Evolutionary conservation across 2,113 vertebrate species (phyloP).

Genomic region (Synodontis membranacea): DNA sequence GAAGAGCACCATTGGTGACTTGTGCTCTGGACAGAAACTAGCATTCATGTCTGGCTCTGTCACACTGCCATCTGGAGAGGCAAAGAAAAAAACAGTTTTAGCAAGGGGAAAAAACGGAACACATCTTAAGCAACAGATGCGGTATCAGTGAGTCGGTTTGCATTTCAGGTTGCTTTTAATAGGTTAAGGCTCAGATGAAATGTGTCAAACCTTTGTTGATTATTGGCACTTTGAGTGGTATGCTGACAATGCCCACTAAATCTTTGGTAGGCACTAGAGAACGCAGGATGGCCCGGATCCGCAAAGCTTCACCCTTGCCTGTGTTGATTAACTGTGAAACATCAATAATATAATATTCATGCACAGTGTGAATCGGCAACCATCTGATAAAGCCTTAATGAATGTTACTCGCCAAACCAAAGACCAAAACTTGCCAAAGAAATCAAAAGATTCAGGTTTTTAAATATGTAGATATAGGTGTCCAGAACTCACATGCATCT

Average conservation of each 20-base stretch:
- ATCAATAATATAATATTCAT: slow-evolving; percentile 7
- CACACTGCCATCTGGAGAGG: slow-evolving; percentile 83
- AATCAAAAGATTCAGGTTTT: neutral
- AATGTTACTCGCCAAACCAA: neutral
- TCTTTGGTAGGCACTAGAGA: slow-evolving; percentile 92
- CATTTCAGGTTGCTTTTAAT: neutral
- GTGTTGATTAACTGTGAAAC: slow-evolving; percentile 88
- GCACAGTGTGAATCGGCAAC: neutral
- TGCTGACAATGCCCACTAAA: slow-evolving; percentile 94
- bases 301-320: slow-evolving; percentile 94
- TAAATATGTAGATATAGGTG: neutral
- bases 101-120: neutral
- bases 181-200: neutral
- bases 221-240: slow-evolving; percentile 88
- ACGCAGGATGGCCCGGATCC: slow-evolving; percentile 93
- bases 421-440: neutral
- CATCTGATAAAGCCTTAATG: neutral
- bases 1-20: slow-evolving; percentile 96
- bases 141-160: neutral
- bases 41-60: slow-evolving; percentile 93
- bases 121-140: neutral
- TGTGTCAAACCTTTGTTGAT: slow-evolving; percentile 86
- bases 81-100: slow-evolving; percentile 2
- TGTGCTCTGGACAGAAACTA: slow-evolving; percentile 95
- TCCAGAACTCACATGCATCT: slow-evolving; percentile 87